Evolutionary conservation across 2,888 invertebrate genomes (phyloP).

Genomic region (Drosophila emarginata): DNA sequence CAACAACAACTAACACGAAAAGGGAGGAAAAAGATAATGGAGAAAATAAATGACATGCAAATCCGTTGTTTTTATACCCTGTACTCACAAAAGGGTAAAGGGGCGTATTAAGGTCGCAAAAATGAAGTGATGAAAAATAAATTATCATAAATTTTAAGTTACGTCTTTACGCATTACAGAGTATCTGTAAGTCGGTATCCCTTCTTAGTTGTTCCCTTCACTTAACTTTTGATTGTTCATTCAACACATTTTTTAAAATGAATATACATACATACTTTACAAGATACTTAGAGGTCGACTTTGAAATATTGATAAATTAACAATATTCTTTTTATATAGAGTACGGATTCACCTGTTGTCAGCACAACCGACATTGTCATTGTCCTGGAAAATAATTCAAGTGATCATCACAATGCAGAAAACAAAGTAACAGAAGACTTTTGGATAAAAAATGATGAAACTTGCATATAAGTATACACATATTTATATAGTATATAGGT

Average conservation of each 20-base stretch:
- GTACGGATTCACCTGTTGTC: conserved; percentile 59
- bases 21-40: background rate
- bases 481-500: background rate
- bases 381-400: conserved; percentile 77
- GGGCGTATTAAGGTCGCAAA: background rate
- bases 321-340: conserved; percentile 45
- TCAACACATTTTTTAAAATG: background rate
- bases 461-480: conserved; percentile 69
- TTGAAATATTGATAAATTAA: background rate
- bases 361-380: conserved; percentile 80
- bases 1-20: background rate
- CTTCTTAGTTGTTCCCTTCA: background rate
- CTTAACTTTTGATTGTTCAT: background rate
- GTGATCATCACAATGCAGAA: conserved; percentile 73
- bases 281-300: background rate
- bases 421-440: conserved; percentile 71
- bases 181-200: background rate
- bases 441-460: conserved; percentile 76
- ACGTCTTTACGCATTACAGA: background rate
- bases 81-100: background rate
- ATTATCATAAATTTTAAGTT: too few relatives aligned
- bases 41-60: background rate
- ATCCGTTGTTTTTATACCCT: background rate
- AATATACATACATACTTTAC: background rate
- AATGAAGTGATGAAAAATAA: background rate